Evolutionary conservation across 2,888 invertebrate species (phyloP).

Genomic region (Opisthograptis luteolata): DNA sequence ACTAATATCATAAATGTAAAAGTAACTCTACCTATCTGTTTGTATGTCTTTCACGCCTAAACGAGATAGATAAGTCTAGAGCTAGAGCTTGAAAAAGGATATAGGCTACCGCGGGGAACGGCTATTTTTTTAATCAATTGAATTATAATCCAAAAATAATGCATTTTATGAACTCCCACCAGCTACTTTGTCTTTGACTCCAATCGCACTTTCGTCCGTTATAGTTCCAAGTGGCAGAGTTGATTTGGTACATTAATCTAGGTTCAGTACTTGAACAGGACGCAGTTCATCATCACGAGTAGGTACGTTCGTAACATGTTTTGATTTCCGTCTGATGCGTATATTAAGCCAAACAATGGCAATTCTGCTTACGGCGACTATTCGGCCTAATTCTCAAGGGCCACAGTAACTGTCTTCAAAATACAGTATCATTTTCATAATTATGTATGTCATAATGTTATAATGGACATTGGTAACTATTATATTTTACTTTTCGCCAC

Average conservation of each 20-base stretch:
- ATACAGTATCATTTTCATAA: too few relatives aligned
- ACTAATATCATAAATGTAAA: too few relatives aligned
- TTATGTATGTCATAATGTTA: too few relatives aligned
- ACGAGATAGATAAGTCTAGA: too few relatives aligned
- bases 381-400: constrained; percentile 38
- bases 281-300: constrained; percentile 41
- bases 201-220: constrained; percentile 31
- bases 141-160: constrained; percentile 10
- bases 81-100: too few relatives aligned
- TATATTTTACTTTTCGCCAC: too few relatives aligned
- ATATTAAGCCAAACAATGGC: constrained; percentile 36
- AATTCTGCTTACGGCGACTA: constrained; percentile 27
- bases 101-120: too few relatives aligned
- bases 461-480: too few relatives aligned
- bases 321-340: constrained; percentile 55
- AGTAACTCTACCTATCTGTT: too few relatives aligned
- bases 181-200: constrained; percentile 16
- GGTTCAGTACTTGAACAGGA: constrained; percentile 39
- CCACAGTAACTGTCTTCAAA: not conserved
- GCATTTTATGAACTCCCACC: constrained; percentile 20
- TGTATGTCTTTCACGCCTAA: too few relatives aligned
- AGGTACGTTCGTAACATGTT: constrained; percentile 54
- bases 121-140: too few relatives aligned
- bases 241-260: constrained; percentile 36
- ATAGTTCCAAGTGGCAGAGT: constrained; percentile 29